Evolutionary conservation across 1,140 invertebrate species (phyloP).

Genomic region (Cotesia chilonis): DNA sequence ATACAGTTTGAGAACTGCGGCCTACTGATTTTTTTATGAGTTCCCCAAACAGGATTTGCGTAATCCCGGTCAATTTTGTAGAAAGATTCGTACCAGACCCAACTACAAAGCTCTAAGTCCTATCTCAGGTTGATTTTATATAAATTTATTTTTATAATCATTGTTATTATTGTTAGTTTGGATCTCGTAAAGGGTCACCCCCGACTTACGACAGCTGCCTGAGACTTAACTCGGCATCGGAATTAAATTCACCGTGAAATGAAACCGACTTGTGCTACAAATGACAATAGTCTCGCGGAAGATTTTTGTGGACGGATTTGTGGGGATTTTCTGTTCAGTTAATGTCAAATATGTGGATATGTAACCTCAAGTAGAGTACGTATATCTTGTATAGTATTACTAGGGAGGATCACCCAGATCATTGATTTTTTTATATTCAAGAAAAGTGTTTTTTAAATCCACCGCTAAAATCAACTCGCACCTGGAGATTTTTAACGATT

Average conservation of each 20-base stretch:
- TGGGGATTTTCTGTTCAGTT: conserved; percentile 46
- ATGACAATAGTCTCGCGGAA: conserved; percentile 55
- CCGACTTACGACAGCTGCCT: conserved; percentile 55
- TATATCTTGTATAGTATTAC: not conserved
- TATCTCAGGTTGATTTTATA: conserved; percentile 23
- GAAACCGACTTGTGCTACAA: conserved; percentile 61
- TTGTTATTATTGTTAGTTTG: conserved; percentile 23
- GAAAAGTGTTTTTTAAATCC: not conserved
- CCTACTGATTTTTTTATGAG: not conserved
- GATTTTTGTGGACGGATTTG: conserved; percentile 59
- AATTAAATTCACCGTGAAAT: conserved; percentile 67
- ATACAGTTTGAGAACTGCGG: conserved; percentile 12
- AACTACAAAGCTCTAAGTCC: conserved; percentile 36
- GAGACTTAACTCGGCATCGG: conserved; percentile 60
- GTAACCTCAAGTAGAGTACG: conserved; percentile 12
- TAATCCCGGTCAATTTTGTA: conserved; percentile 62
- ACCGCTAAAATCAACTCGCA: conserved; percentile 5
- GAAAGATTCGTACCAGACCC: conserved; percentile 35
- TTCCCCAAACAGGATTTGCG: conserved; percentile 56
- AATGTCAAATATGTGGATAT: conserved; percentile 26
- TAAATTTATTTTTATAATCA: conserved; percentile 16
- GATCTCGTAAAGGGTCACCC: conserved; percentile 52
- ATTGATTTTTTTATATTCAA: not conserved
- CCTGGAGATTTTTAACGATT: conserved; percentile 10
- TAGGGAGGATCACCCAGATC: not conserved